phyloP scores from a whole-genome alignment of 2,797 vertebrate species.

The Notamacropus eugenii region DNA sequence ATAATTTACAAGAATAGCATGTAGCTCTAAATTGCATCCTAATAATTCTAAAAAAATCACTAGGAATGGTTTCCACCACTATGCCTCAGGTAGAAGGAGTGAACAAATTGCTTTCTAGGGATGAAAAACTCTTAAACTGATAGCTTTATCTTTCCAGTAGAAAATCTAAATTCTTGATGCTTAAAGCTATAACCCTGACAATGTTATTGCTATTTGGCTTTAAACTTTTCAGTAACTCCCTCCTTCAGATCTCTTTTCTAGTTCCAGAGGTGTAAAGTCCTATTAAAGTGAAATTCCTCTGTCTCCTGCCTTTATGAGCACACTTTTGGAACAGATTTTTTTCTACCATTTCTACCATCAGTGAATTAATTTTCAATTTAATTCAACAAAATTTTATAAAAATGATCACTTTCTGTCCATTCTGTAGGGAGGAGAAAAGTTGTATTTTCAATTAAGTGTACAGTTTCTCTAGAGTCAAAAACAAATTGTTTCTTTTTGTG shows the following conservation, averaged over 20 bases:
- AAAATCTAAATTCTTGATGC: not conserved
- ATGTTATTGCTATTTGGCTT: not conserved
- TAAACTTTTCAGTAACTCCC: not conserved
- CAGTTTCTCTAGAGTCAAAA: not conserved
- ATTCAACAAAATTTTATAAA: not conserved
- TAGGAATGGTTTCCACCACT: not conserved
- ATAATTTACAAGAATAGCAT: not conserved
- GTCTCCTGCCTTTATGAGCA: not conserved
- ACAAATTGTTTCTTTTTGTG: not conserved
- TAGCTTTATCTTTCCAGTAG: slow-evolving; percentile 3
- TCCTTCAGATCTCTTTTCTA: not conserved
- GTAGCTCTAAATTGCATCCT: not conserved
- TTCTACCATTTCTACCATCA: not conserved
- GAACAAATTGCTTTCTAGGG: not conserved
- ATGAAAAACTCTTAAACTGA: not conserved
- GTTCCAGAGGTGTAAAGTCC: not conserved
- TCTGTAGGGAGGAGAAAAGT: not conserved
- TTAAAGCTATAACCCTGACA: not conserved
- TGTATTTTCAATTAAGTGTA: not conserved
- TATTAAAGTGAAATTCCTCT: not conserved
- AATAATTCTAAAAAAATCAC: not conserved
- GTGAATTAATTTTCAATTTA: not conserved
- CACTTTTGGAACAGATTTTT: not conserved
- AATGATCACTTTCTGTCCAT: not conserved
- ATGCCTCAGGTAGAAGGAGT: not conserved